Percentiles rank a stretch among this genome's conserved stretches.
These are phyloP conservation scores for Acromyrmex echinatior DNA, from an alignment of 1,140 invertebrate genomes.

Conservation along the genomic window DNA sequence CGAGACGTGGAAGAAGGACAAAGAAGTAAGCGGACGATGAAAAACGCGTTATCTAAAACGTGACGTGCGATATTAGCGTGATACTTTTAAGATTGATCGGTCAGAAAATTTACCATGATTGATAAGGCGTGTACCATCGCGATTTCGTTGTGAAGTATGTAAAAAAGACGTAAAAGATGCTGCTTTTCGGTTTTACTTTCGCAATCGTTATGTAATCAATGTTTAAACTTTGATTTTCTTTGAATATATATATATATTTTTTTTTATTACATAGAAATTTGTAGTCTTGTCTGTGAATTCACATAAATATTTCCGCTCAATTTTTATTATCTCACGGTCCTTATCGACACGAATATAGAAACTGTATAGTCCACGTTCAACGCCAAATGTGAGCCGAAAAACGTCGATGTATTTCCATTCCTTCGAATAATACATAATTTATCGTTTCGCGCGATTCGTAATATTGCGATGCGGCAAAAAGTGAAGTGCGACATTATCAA, in stretches of 20 bases:
- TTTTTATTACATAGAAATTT: not conserved
- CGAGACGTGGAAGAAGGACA: conserved; percentile 39
- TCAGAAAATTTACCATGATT: conserved; percentile 57
- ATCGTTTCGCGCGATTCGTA: conserved; percentile 24
- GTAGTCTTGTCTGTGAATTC: not conserved
- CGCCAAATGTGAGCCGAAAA: not conserved
- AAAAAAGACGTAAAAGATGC: not conserved
- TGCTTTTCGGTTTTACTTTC: not conserved
- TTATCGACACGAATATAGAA: not conserved
- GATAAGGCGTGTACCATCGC: conserved; percentile 42
- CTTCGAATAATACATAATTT: conserved; percentile 36
- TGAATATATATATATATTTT: not conserved
- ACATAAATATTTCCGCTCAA: not conserved
- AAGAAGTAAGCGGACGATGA: conserved; percentile 50
- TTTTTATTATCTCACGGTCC: conserved; percentile 3
- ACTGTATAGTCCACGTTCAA: not conserved
- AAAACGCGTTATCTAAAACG: conserved; percentile 61
- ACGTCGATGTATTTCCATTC: not conserved
- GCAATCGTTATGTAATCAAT: not conserved
- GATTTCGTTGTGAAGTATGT: conserved; percentile 10
- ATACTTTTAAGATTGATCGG: conserved; percentile 57
- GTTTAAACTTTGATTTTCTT: not conserved
- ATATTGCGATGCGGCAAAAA: not conserved
- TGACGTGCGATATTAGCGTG: conserved; percentile 56
- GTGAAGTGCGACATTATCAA: conserved; percentile 17